A percentile compares a stretch with the other conserved stretches of the same genome.
Evolutionary conservation across 2,888 invertebrate species (phyloP).

Genomic region (Acronicta leporina): DNA sequence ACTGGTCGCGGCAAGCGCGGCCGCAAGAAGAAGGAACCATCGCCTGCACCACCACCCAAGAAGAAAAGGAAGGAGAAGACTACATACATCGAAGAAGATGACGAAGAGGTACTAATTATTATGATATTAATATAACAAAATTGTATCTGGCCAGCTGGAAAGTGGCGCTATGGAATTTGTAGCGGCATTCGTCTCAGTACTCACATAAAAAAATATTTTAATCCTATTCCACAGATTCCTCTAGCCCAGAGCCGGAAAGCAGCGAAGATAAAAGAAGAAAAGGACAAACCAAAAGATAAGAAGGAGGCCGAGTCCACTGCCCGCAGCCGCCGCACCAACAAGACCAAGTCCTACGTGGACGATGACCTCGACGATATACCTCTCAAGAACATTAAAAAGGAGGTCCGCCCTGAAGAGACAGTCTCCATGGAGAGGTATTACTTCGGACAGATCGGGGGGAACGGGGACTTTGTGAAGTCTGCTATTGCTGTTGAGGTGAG

Average conservation of each 20-base stretch:
- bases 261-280: slow-evolving; percentile 80
- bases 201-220: too few relatives aligned
- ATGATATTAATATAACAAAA: too few relatives aligned
- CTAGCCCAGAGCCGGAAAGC: slow-evolving; percentile 74
- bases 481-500: slow-evolving; percentile 82
- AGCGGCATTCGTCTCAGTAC: too few relatives aligned
- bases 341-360: slow-evolving; percentile 74
- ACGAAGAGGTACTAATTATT: slow-evolving; percentile 67
- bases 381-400: slow-evolving; percentile 82
- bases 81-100: slow-evolving; percentile 77
- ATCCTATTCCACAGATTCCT: slow-evolving; percentile 67
- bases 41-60: slow-evolving; percentile 74
- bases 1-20: slow-evolving; percentile 78
- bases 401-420: slow-evolving; percentile 78
- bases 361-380: slow-evolving; percentile 81
- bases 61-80: slow-evolving; percentile 79
- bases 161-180: too few relatives aligned
- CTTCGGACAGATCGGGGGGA: slow-evolving; percentile 88
- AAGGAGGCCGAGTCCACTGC: slow-evolving; percentile 40
- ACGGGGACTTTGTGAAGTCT: slow-evolving; percentile 53
- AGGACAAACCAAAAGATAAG: slow-evolving; percentile 65
- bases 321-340: slow-evolving; percentile 68
- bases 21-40: slow-evolving; percentile 86
- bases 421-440: slow-evolving; percentile 91
- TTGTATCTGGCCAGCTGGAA: too few relatives aligned